Conservation (phyloP, 2,113 vertebrate genomes). For the Arothron firmamentum region DNA sequence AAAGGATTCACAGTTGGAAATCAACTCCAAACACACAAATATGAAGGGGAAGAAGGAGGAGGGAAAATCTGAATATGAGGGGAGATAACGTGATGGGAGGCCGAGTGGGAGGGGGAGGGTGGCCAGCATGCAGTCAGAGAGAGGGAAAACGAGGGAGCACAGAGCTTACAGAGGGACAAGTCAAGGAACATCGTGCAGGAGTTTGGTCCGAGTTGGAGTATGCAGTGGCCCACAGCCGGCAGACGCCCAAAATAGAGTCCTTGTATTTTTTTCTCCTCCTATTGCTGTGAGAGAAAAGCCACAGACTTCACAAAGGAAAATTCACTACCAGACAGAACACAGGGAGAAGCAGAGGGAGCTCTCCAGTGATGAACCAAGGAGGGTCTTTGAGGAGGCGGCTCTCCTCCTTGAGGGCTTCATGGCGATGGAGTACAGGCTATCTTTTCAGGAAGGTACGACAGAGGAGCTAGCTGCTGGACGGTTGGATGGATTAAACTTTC, state of each 20-base stretch:
- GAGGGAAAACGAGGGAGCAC: slow-evolving; percentile 31
- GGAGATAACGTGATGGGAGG: slow-evolving; percentile 52
- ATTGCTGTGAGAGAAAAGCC: slow-evolving; percentile 43
- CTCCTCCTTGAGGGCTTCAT: slow-evolving; percentile 73
- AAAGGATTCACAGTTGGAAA: slow-evolving; percentile 7
- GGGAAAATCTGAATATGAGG: slow-evolving; percentile 44
- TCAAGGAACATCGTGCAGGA: slow-evolving; percentile 48
- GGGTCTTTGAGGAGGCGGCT: slow-evolving; percentile 73
- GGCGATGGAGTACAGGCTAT: slow-evolving; percentile 79
- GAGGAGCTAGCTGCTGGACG: background rate
- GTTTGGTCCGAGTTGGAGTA: slow-evolving; percentile 43
- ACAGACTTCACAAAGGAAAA: slow-evolving; percentile 31
- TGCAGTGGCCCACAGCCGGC: slow-evolving; percentile 57
- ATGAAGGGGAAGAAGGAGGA: slow-evolving; percentile 21
- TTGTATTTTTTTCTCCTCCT: slow-evolving; percentile 11
- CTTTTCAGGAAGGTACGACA: slow-evolving; percentile 73
- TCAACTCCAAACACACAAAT: slow-evolving; percentile 26
- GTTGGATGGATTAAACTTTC: background rate
- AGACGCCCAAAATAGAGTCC: slow-evolving; percentile 63
- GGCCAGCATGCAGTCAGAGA: slow-evolving; percentile 3
- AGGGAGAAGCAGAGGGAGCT: slow-evolving; percentile 39
- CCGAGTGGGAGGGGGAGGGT: slow-evolving; percentile 40
- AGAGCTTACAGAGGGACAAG: slow-evolving; percentile 38
- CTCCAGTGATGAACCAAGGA: slow-evolving; percentile 68
- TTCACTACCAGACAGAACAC: slow-evolving; percentile 34